Percentiles rank a stretch among this genome's conserved stretches.
phyloP scores from a whole-genome alignment of 2,113 vertebrate species.

The Gambusia holbrooki region DNA sequence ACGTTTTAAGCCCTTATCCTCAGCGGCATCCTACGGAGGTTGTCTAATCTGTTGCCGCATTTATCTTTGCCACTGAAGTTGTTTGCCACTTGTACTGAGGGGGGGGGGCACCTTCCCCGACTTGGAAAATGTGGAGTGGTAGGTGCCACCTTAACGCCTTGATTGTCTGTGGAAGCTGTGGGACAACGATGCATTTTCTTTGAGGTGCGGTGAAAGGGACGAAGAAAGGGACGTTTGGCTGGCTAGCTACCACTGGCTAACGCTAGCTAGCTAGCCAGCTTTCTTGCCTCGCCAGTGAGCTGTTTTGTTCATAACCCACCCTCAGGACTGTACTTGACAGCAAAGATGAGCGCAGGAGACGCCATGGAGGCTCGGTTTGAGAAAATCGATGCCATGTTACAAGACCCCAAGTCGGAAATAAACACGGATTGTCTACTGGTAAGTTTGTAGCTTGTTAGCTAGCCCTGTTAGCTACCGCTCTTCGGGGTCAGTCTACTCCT shows the following conservation, averaged over 20 bases:
- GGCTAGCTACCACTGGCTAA: conserved; percentile 38
- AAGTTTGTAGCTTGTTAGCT: conserved; percentile 77
- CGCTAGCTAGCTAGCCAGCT: conserved; percentile 21
- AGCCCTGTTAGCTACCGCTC: conserved; percentile 43
- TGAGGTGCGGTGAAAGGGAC: conserved; percentile 66
- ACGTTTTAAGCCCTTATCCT: conserved; percentile 71
- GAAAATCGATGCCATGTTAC: conserved; percentile 95
- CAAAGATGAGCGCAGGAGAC: conserved; percentile 90
- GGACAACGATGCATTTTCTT: conserved; percentile 71
- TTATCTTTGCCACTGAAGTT: conserved; percentile 69
- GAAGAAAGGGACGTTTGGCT: conserved; percentile 76
- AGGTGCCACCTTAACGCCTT: conserved; percentile 50
- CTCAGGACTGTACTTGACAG: conserved; percentile 47
- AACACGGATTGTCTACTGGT: conserved; percentile 99
- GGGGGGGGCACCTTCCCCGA: conserved; percentile 35
- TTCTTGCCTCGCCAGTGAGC: conserved; percentile 50
- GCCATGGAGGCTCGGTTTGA: conserved; percentile 94
- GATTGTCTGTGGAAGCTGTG: conserved; percentile 43
- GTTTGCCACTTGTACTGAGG: conserved; percentile 50
- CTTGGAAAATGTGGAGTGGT: conserved; percentile 71
- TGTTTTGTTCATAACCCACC: conserved; percentile 51
- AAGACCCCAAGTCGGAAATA: conserved; percentile 96
- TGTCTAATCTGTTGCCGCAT: conserved; percentile 75
- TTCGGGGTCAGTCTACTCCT: conserved; percentile 65
- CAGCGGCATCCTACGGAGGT: conserved; percentile 76